These are phyloP conservation scores for Campoplex capitator DNA, from an alignment of 2,888 invertebrate species.

Conservation along the genomic window DNA sequence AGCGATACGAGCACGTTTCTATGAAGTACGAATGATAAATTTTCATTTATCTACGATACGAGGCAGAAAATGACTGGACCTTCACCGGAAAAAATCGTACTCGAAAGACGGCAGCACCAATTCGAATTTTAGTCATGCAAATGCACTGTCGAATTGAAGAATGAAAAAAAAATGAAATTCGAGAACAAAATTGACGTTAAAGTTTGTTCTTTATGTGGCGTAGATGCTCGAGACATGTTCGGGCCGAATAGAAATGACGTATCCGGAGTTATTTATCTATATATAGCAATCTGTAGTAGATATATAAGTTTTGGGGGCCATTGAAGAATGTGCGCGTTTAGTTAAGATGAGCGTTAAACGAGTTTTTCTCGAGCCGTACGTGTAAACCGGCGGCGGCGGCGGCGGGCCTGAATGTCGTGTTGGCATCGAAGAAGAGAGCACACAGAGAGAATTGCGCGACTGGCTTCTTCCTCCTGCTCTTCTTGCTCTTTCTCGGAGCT, in stretches of 20 bases:
- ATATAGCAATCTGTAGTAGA: conserved; percentile 1
- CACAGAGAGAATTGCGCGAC: conserved; percentile 53
- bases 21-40: conserved; percentile 16
- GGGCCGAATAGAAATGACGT: conserved; percentile 6
- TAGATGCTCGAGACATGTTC: background rate
- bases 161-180: background rate
- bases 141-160: background rate
- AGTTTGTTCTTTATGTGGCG: no score
- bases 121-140: no score
- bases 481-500: conserved; percentile 45
- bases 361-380: conserved; percentile 62
- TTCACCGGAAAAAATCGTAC: no score
- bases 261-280: background rate
- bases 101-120: no score
- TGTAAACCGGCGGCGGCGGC: conserved; percentile 55
- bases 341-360: conserved; percentile 59
- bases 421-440: conserved; percentile 60
- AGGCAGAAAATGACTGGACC: background rate
- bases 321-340: conserved; percentile 47
- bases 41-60: background rate
- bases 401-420: conserved; percentile 55
- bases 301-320: background rate
- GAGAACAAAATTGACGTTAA: background rate
- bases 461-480: conserved; percentile 54
- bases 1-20: conserved; percentile 10